These are phyloP conservation scores for Pitangus sulphuratus DNA, from an alignment of 2,797 vertebrate species.

Conservation along the genomic window DNA sequence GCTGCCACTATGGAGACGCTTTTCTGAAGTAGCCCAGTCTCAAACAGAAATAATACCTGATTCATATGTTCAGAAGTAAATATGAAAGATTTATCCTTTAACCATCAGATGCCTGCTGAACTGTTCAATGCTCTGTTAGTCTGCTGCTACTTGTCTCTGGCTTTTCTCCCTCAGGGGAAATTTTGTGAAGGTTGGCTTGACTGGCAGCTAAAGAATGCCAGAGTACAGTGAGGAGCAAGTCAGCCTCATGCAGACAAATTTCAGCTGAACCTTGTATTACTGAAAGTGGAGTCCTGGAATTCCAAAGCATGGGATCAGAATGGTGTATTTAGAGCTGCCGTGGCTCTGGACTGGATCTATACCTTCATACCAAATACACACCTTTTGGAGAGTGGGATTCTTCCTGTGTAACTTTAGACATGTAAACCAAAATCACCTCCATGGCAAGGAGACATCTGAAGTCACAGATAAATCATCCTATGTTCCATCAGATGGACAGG, in stretches of 20 bases:
- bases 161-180: not conserved
- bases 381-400: not conserved
- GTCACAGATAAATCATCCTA: not conserved
- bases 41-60: not conserved
- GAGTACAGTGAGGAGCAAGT: not conserved
- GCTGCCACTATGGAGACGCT: not conserved
- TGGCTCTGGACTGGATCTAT: not conserved
- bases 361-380: not conserved
- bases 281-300: not conserved
- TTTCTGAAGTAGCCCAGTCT: not conserved
- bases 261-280: not conserved
- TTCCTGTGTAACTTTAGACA: not conserved
- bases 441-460: fast-evolving
- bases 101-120: not conserved
- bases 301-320: not conserved
- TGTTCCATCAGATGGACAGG: not conserved
- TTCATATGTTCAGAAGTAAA: not conserved
- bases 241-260: not conserved
- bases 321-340: not conserved
- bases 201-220: not conserved
- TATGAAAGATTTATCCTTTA: not conserved
- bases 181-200: constrained; percentile 6
- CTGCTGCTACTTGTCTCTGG: not conserved
- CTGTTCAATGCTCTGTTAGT: not conserved
- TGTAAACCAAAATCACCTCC: not conserved